Evolutionary conservation across 2,113 vertebrate genomes (phyloP).

Genomic region (Sceloporus undulatus): DNA sequence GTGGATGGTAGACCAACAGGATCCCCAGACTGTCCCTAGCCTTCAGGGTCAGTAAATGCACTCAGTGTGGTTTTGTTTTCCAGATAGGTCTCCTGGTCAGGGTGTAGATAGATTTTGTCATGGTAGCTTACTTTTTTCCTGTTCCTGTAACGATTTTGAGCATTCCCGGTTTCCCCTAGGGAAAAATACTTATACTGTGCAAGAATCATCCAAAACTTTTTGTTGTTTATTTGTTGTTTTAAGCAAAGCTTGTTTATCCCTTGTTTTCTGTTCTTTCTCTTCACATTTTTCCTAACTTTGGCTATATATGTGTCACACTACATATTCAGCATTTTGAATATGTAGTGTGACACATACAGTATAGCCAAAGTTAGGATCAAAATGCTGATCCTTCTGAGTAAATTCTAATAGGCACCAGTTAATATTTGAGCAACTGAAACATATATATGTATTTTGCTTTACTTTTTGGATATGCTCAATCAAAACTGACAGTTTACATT

Average conservation of each 20-base stretch:
- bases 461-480: not conserved
- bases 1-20: too few species aligned
- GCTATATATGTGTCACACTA: not conserved
- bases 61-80: too few species aligned
- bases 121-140: too few species aligned
- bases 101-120: too few species aligned
- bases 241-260: not conserved
- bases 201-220: conserved; percentile 18
- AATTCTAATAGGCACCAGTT: not conserved
- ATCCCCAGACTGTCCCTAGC: too few species aligned
- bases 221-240: not conserved
- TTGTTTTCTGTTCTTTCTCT: not conserved
- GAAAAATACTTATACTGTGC: not conserved
- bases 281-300: not conserved
- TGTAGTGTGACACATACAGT: not conserved
- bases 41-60: too few species aligned
- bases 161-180: conserved; percentile 25
- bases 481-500: not conserved
- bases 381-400: too few species aligned
- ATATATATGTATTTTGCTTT: not conserved
- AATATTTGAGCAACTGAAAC: not conserved
- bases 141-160: too few species aligned
- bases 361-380: too few species aligned
- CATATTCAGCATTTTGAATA: not conserved
- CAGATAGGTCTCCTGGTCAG: too few species aligned